These are phyloP conservation scores for Tragulus kanchil DNA, from an alignment of 2,113 vertebrate genomes.

Conservation along the genomic window DNA sequence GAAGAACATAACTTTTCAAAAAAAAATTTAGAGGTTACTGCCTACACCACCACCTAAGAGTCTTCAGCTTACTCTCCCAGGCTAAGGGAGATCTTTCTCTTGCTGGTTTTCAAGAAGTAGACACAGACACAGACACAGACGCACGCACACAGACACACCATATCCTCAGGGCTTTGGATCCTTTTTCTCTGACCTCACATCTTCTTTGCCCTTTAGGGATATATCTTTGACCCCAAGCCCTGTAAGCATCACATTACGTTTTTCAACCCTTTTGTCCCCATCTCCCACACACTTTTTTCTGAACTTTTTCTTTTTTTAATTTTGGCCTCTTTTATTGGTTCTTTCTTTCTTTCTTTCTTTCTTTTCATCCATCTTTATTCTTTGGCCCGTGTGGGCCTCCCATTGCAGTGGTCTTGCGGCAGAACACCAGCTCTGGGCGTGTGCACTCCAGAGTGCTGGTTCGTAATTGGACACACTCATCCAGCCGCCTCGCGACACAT, in stretches of 20 bases:
- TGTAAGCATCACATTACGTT: neutral
- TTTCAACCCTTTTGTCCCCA: neutral
- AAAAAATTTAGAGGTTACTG: neutral
- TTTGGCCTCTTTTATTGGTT: no score
- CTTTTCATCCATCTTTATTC: no score
- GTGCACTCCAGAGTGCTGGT: no score
- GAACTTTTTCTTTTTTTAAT: neutral
- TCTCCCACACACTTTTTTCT: neutral
- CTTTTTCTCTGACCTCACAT: neutral
- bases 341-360: no score
- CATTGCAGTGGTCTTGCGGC: no score
- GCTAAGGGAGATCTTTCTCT: neutral
- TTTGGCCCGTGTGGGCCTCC: no score
- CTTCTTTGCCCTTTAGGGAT: neutral
- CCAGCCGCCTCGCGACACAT: no score
- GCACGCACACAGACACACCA: neutral
- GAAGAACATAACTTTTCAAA: slow-evolving; percentile 32
- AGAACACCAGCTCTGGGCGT: no score
- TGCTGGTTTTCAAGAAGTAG: neutral
- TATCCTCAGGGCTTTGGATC: neutral
- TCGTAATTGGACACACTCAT: no score
- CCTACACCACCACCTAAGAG: neutral
- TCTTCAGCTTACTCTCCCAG: neutral
- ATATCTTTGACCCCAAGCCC: neutral
- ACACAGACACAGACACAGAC: neutral